A percentile compares a stretch with the other conserved stretches of the same genome.
Conservation (phyloP, 2,888 invertebrate species). For the Nomada lathburiana region DNA sequence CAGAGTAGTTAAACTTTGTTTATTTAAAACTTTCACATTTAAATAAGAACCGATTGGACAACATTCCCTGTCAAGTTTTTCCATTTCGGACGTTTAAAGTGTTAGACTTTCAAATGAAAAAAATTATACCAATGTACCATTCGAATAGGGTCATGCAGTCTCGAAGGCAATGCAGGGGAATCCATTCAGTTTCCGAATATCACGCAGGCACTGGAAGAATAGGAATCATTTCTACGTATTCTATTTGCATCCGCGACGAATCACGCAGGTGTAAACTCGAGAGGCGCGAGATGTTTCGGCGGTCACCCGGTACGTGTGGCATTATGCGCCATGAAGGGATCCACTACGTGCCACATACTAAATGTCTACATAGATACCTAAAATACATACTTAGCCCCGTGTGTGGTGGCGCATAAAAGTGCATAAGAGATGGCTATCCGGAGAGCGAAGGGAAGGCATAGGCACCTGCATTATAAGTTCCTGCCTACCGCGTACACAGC, state of each 20-base stretch:
- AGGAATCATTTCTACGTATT: neutral
- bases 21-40: too few relatives aligned
- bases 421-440: constrained; percentile 84
- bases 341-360: constrained; percentile 64
- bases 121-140: too few relatives aligned
- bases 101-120: too few relatives aligned
- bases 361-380: constrained; percentile 76
- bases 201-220: too few relatives aligned
- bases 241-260: neutral
- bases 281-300: constrained; percentile 26
- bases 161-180: too few relatives aligned
- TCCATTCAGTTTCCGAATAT: too few relatives aligned
- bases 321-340: constrained; percentile 54
- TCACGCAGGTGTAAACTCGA: neutral
- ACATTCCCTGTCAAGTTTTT: too few relatives aligned
- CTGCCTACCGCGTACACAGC: constrained; percentile 73
- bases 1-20: too few relatives aligned
- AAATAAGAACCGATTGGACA: too few relatives aligned
- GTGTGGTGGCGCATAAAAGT: constrained; percentile 80
- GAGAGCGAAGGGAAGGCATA: constrained; percentile 77
- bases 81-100: too few relatives aligned
- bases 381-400: constrained; percentile 72
- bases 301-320: constrained; percentile 66
- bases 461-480: constrained; percentile 78
- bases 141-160: too few relatives aligned